Evolutionary conservation across 1,140 invertebrate species (phyloP), one percentile per base, ranked within the genome.

Genomic region (Diploscapter pachys): DNA sequence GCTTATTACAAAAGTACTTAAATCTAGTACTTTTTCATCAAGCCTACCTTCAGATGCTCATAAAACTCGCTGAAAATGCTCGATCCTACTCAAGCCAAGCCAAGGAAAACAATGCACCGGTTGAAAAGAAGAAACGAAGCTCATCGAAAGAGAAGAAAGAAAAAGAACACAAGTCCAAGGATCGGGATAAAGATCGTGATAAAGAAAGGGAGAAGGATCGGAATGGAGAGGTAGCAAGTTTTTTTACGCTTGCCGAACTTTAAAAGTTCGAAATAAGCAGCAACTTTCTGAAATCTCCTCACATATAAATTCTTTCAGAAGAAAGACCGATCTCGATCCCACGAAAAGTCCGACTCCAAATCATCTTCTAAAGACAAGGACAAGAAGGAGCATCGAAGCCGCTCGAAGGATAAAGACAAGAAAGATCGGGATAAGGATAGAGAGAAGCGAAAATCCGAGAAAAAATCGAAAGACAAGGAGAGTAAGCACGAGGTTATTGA

Each of bases 51-150:
- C 63, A 76, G 75, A 48, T 76, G 69, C 61, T 76, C 3, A 54
- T 66, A 61, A 56, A 8, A 13, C 13, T 76, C n/a, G 75, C 72
- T 9, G 62, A 53, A 4, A 71, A 71, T 59, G 75, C 75, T 2
- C 11, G 3, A 9, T 63, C 13, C n/a, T 63, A n/a, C 5, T 54
- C 4, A 5, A 6, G 5, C 5, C 13, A 49, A n/a, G 55, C 13
- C 31, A 67, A n/a, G 53, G 53, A 62, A 51, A 72, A 59, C 9
- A 11, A 11, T 59, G 9, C 57, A 59, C 31, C 57, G 31, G 31
- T 31, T 31, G 31, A 31, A 59, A 72, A 13, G 65, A 64, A 13
- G 61, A 72, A 54, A 72, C 55, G 11, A 63, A 63, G 49, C 3
- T 6, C 4, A 68, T 63, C 13, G 56, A 75, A 69, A 69, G 64